Evolutionary conservation across 1,140 invertebrate genomes (phyloP).

Genomic region (Drosophila lacteicornis): DNA sequence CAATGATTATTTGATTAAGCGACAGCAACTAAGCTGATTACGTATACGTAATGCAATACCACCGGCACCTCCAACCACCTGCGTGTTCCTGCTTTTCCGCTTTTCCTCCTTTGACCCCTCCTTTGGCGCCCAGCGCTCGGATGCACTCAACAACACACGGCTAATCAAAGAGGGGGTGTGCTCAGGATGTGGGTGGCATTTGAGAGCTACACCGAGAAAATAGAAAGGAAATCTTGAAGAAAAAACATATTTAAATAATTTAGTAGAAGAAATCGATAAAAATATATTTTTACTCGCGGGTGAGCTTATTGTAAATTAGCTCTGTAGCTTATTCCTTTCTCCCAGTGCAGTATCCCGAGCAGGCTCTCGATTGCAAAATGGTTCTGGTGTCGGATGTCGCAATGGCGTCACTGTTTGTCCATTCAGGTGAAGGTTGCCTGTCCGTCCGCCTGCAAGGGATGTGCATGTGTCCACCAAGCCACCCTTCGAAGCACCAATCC

Average conservation of each 20-base stretch:
- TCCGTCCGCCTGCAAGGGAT: conserved; percentile 6
- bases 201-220: background rate
- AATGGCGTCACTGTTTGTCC: conserved; percentile 55
- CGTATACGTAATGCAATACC: conserved; percentile 57
- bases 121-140: conserved; percentile 1
- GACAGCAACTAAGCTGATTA: conserved; percentile 66
- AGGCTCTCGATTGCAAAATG: conserved; percentile 37
- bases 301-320: background rate
- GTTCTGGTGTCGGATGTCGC: conserved; percentile 49
- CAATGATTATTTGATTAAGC: conserved; percentile 70
- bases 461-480: conserved; percentile 4
- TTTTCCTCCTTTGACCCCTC: background rate
- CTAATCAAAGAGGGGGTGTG: conserved; percentile 39
- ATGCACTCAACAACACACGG: conserved; percentile 44
- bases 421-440: conserved; percentile 51
- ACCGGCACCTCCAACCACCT: background rate
- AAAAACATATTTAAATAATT: background rate
- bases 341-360: background rate
- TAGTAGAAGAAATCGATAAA: background rate
- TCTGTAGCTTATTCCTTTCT: background rate
- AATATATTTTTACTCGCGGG: no score
- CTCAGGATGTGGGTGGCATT: background rate
- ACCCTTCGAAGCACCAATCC: background rate
- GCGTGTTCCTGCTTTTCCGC: background rate
- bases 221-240: background rate